Evolutionary conservation across 2,888 invertebrate genomes (phyloP), one percentile per base, ranked within the genome.

Genomic region (Melanchra persicariae): DNA sequence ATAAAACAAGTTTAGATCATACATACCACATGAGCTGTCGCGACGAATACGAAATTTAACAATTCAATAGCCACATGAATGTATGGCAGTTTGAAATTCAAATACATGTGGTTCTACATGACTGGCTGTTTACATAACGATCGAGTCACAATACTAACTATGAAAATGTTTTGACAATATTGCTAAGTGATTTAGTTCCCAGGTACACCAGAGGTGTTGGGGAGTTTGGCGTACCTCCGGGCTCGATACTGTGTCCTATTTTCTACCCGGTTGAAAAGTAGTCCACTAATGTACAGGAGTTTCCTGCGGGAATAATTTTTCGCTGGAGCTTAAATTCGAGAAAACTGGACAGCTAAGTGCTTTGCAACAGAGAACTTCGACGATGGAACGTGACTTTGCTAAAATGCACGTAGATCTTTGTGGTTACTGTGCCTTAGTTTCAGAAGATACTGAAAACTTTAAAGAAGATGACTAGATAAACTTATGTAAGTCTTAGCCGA

Each of bases 91-190:
- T 54, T 58, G 47, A 66, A 81, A 82, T 81, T 83, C 74, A 66
- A 79, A 79, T 70, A 73, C 30, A 58, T 30, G 43, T 49, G 26
- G 51, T 62, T 77, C 58, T 60, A 65, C 40, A 64, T 62, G 70
- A 78, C 70, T 82, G 63, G 54, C 40, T 54, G 61, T 79, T 82
- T 64, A 59, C 55, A 64, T 70, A 70, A 82, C 34, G 37, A 26
- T 57, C 45, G 54, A 52, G 52, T 43, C 47, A 67, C 30, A 64
- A 64, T 59, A n/a, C n/a, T n/a, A 74, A 49, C 64, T 78, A 61
- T 58, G 64, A 58, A 45, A 49, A 57, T 65, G 26, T 64, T 64
- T 43, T 65, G 10, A 62, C 22, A 65, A 40, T 54, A 61, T 61
- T 43, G 19, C 26, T 57, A 60, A 52, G 63, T 51, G 43, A 60